Percentiles rank a stretch among this genome's conserved stretches.
phyloP scores from a whole-genome alignment of 2,113 vertebrate species.

The Tyrannus savana region DNA sequence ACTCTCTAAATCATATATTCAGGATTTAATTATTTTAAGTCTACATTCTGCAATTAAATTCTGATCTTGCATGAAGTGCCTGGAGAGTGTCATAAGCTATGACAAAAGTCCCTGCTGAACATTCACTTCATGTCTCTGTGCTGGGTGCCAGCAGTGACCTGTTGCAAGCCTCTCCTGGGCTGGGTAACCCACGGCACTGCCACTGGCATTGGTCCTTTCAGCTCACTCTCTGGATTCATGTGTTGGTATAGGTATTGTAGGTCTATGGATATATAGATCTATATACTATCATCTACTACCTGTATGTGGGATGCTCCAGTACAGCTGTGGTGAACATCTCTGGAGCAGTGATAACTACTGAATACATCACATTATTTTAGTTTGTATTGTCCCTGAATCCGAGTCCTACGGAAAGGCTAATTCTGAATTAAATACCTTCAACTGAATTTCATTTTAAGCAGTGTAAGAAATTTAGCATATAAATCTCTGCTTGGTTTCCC shows the following conservation, averaged over 20 bases:
- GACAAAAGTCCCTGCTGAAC: not conserved
- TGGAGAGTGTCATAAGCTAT: not conserved
- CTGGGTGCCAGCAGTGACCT: not conserved
- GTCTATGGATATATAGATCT: not conserved
- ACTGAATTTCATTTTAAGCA: not conserved
- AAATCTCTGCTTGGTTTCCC: not conserved
- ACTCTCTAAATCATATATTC: not conserved
- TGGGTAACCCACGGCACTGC: not conserved
- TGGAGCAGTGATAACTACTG: not conserved
- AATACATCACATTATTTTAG: not conserved
- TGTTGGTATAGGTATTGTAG: not conserved
- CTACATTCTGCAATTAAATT: not conserved
- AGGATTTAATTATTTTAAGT: not conserved
- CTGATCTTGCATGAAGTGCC: not conserved
- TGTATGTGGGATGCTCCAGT: not conserved
- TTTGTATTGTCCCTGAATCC: not conserved
- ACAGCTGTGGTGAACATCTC: not conserved
- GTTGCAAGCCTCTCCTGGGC: not conserved
- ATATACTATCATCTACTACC: not conserved
- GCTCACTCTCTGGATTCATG: not conserved
- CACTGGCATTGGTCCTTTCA: not conserved
- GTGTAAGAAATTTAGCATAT: not conserved
- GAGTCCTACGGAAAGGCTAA: not conserved
- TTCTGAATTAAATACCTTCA: not conserved
- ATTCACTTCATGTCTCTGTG: accelerated